These are phyloP conservation scores for Osedax frankpressi DNA, from an alignment of 2,888 invertebrate genomes.

Conservation along the genomic window DNA sequence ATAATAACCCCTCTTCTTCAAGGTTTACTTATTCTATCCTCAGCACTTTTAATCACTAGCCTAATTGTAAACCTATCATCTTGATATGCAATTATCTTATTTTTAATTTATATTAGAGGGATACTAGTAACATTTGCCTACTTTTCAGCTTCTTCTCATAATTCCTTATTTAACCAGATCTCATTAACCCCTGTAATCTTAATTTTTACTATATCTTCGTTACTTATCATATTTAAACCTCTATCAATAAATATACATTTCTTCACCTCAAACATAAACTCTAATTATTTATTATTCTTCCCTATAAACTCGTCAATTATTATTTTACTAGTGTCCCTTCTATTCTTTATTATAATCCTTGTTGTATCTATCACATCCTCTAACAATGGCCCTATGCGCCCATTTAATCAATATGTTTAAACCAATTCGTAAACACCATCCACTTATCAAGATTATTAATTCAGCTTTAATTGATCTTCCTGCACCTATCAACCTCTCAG, in stretches of 20 bases:
- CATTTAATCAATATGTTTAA: constrained; percentile 28
- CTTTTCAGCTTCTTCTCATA: constrained; percentile 26
- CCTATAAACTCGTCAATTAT: constrained; percentile 17
- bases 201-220: neutral
- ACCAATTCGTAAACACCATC: constrained; percentile 29
- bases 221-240: neutral
- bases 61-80: constrained; percentile 4
- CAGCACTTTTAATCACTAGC: constrained; percentile 20
- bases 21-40: constrained; percentile 24
- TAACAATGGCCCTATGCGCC: constrained; percentile 26
- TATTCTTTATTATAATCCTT: constrained; percentile 27
- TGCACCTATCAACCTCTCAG: constrained; percentile 31
- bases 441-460: constrained; percentile 29
- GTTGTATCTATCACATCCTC: constrained; percentile 27
- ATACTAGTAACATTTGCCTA: constrained; percentile 30
- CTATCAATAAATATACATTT: neutral
- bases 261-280: neutral
- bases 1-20: constrained; percentile 21
- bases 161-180: constrained; percentile 17
- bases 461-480: constrained; percentile 30
- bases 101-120: constrained; percentile 29
- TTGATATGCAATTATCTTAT: constrained; percentile 21
- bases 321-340: constrained; percentile 21
- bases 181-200: neutral
- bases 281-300: neutral